These are phyloP conservation scores for Macrochelys suwanniensis DNA, from an alignment of 2,797 vertebrate genomes.

Conservation along the genomic window DNA sequence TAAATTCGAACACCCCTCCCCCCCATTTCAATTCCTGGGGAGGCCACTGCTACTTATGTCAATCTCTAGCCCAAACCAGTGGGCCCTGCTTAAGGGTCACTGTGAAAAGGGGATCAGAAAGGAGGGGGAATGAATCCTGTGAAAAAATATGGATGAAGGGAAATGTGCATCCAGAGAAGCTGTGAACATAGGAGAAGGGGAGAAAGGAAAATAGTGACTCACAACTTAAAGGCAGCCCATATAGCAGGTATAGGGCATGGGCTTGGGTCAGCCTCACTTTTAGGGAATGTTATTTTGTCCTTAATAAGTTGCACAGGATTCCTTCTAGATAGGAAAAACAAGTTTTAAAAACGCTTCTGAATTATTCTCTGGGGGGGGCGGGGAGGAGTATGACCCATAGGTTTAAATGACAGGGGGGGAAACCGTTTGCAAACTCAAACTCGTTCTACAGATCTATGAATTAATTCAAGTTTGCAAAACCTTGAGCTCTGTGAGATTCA, in stretches of 20 bases:
- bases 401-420: no score
- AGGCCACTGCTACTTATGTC: no score
- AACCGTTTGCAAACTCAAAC: background rate
- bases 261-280: background rate
- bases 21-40: no score
- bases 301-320: background rate
- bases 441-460: background rate
- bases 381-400: background rate
- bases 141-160: background rate
- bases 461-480: background rate
- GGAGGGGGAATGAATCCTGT: background rate
- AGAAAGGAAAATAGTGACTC: background rate
- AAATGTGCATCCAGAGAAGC: background rate
- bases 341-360: background rate
- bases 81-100: background rate
- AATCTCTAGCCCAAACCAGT: background rate
- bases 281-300: background rate
- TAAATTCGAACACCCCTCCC: no score
- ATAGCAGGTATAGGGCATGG: background rate
- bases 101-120: background rate
- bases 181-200: background rate
- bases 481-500: background rate
- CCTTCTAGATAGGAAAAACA: background rate
- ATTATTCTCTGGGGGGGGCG: background rate
- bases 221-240: background rate